These are phyloP conservation scores for Omphaloscelis lunosa DNA, from an alignment of 2,888 invertebrate genomes.

Conservation along the genomic window DNA sequence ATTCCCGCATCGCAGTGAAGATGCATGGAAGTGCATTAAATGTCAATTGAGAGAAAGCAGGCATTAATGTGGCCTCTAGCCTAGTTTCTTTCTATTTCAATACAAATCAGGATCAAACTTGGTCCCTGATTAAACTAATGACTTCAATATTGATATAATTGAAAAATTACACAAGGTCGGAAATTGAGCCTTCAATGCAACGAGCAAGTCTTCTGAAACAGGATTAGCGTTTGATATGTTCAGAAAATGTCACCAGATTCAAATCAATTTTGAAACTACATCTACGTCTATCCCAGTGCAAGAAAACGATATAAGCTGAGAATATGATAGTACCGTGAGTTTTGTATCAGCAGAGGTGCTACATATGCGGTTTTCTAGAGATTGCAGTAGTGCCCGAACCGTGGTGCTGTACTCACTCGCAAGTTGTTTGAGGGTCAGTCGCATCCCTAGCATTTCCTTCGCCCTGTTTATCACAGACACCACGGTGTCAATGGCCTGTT, in stretches of 20 bases:
- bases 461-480: conserved; percentile 81
- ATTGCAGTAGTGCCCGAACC: not conserved
- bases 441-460: conserved; percentile 76
- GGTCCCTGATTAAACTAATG: not conserved
- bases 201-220: not conserved
- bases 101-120: not conserved
- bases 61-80: not conserved
- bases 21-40: not conserved
- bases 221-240: not conserved
- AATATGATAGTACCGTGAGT: conserved; percentile 36
- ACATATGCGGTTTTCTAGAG: conserved; percentile 1
- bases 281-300: conserved; percentile 8
- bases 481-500: conserved; percentile 80
- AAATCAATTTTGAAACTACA: not conserved
- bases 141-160: not conserved
- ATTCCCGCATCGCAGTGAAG: not conserved
- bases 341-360: conserved; percentile 1
- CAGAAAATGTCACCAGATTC: not conserved
- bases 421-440: conserved; percentile 77
- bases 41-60: not conserved
- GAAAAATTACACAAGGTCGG: not conserved
- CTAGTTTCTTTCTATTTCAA: not conserved
- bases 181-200: not conserved
- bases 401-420: conserved; percentile 73
- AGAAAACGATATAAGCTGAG: conserved; percentile 20